Base-by-base conservation (phyloP, 1,140 invertebrate species). In the Brachionus asplanchnoidis region DNA sequence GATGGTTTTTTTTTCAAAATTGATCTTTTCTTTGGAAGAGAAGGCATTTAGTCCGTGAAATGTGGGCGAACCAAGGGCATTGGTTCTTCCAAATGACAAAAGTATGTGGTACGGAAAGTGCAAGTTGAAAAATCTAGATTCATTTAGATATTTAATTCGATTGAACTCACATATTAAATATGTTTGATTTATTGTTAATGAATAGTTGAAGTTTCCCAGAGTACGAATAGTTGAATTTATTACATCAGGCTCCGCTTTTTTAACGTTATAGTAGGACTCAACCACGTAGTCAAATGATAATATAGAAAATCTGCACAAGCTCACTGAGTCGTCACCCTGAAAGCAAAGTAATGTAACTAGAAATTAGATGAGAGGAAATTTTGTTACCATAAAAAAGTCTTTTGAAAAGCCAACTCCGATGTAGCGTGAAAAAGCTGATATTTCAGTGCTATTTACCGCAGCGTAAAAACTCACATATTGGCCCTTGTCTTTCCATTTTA, bases 141-240 rank as follows among this genome's bases (percentile, higher is more conserved):
- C 3, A 42, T 82, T 60, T 1, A 82, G 11, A 14, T 20, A 65
- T 82, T 82, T 82, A 0, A 65, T 26, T 17, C 79, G 50, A 65
- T 32, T 40, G 36, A 82, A 82, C 9, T 65, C 26, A 26, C 79
- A 82, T 42, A 65, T 82, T 68, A 82, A 46, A 82, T 60, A 65
- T 28, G 53, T 42, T 65, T 82, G 53, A 23, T 82, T 68, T 4
- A 82, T 42, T 23, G 8, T 20, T 26, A 82, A 44, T 12, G 11
- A 17, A 11, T 40, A 40, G 17, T 82, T 36, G 7, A 44, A 65
- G 23, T 44, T 32, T 12, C 79, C 79, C 2, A 82, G 14, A 65
- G 79, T 44, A 12, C 79, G 50, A 36, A 40, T 23, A 36, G 9
- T 17, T 36, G 17, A 65, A 17, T 82, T 46, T 6, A 82, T 9